phyloP scores from a whole-genome alignment of 2,797 vertebrate species.

The Margarornis squamiger region DNA sequence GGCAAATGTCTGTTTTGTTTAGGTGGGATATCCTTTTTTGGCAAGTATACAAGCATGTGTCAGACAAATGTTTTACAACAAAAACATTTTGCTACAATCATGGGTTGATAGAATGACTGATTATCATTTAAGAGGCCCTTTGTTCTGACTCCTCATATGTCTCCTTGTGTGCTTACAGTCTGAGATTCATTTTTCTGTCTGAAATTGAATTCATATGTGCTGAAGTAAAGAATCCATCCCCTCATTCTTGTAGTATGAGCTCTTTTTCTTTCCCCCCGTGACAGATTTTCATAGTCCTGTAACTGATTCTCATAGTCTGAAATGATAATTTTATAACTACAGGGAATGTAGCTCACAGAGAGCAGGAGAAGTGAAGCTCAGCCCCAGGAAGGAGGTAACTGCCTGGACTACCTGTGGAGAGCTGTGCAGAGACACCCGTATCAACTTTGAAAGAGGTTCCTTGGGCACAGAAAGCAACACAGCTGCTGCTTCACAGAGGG shows the following conservation, averaged over 20 bases:
- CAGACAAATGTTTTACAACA: conserved; percentile 66
- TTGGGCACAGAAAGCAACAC: neutral
- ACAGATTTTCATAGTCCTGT: conserved; percentile 45
- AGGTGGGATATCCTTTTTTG: conserved; percentile 62
- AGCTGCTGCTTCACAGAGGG: neutral
- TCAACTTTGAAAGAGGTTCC: neutral
- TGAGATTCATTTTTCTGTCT: conserved; percentile 58
- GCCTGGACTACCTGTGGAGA: neutral
- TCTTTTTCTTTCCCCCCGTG: conserved; percentile 24
- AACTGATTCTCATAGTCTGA: neutral
- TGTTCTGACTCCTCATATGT: conserved; percentile 57
- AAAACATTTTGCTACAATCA: conserved; percentile 63
- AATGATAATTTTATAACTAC: conserved; percentile 49
- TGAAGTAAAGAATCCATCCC: conserved; percentile 28
- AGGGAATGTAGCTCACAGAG: neutral
- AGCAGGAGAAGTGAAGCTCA: conserved; percentile 9
- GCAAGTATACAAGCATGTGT: conserved; percentile 67
- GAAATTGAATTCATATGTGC: conserved; percentile 67
- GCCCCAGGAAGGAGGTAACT: neutral
- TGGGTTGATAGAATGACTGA: conserved; percentile 58
- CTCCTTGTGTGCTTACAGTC: conserved; percentile 51
- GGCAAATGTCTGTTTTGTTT: conserved; percentile 18
- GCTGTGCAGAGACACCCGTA: neutral
- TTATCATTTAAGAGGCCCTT: conserved; percentile 60
- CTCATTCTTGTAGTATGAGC: conserved; percentile 47